phyloP scores from a whole-genome alignment of 2,797 vertebrate species.

The Sarcoramphus papa region DNA sequence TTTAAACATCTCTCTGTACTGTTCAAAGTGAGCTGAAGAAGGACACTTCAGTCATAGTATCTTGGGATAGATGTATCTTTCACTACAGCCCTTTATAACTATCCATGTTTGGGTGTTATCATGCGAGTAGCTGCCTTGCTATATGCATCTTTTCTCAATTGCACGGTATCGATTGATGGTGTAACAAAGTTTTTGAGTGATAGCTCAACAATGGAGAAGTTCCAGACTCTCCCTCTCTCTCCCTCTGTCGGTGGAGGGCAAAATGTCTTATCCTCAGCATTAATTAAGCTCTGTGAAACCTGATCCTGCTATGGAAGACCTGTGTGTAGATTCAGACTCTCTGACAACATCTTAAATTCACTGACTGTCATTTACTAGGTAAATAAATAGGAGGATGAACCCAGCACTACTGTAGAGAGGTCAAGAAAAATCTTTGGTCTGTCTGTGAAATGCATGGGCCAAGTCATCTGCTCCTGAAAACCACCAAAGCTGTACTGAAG shows the following conservation, averaged over 20 bases:
- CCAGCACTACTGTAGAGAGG: not conserved
- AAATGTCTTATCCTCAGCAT: not conserved
- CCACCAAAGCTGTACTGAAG: not conserved
- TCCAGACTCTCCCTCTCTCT: not conserved
- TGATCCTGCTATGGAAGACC: not conserved
- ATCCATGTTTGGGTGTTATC: not conserved
- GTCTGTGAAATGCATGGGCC: not conserved
- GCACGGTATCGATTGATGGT: not conserved
- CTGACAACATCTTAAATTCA: conserved; percentile 5
- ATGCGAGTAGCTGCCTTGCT: not conserved
- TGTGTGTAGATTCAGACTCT: not conserved
- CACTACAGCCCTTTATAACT: not conserved
- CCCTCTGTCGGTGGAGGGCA: not conserved
- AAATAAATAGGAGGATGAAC: not conserved
- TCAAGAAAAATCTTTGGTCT: not conserved
- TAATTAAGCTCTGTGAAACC: not conserved
- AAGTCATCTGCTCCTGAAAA: not conserved
- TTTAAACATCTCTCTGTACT: not conserved
- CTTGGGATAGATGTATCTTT: not conserved
- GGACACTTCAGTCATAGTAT: not conserved
- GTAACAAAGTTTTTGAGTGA: conserved; percentile 53
- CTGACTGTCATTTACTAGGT: not conserved
- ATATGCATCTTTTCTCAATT: conserved; percentile 18
- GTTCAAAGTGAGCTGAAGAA: not conserved
- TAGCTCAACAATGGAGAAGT: conserved; percentile 35